These are phyloP conservation scores for Opisthocomus hoazin DNA, from an alignment of 2,113 vertebrate genomes.

Conservation along the genomic window DNA sequence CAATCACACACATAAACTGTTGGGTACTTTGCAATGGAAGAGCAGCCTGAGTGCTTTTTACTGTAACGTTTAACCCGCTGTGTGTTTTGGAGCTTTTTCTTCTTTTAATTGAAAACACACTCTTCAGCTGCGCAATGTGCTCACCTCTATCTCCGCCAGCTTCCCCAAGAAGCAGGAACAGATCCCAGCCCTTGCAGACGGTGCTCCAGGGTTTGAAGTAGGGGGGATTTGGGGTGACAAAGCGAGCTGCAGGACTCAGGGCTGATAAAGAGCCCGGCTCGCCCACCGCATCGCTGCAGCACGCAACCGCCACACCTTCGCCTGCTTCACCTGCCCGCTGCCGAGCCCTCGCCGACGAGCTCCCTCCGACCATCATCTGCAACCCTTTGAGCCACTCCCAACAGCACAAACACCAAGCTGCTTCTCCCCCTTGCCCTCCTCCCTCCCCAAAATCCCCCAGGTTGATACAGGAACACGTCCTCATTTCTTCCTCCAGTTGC, in stretches of 20 bases:
- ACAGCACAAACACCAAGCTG: background rate
- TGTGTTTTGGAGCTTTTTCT: conserved; percentile 22
- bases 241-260: background rate
- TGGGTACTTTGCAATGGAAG: conserved; percentile 22
- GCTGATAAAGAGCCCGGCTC: background rate
- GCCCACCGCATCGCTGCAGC: accelerated
- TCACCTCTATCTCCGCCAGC: background rate
- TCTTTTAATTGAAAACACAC: conserved; percentile 48
- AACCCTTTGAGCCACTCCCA: background rate
- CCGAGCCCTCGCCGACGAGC: background rate
- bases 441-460: background rate
- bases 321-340: background rate
- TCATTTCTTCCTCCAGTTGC: background rate
- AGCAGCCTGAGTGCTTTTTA: conserved; percentile 16
- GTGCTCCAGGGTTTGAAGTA: accelerated
- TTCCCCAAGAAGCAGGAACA: background rate
- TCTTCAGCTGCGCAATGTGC: background rate
- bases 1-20: conserved; percentile 2
- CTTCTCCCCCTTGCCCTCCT: background rate
- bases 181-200: background rate
- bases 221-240: background rate
- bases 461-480: background rate
- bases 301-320: background rate
- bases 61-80: background rate
- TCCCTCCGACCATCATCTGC: background rate